Percentiles rank a stretch among this genome's conserved stretches.
Evolutionary conservation across 2,797 vertebrate species (phyloP).

Genomic region (Manis crassicaudata): DNA sequence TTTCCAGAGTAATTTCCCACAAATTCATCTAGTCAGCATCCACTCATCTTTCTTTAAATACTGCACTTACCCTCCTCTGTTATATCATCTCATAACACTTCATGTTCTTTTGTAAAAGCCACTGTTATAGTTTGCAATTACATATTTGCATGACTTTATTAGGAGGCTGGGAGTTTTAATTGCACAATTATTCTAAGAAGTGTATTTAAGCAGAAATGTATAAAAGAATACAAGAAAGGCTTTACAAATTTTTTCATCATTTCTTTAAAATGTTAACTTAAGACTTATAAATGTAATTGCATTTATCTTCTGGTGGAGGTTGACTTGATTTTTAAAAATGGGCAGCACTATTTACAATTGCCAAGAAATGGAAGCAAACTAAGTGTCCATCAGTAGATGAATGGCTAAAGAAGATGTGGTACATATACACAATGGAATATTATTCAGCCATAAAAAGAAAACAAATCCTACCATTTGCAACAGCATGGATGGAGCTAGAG

Average conservation of each 20-base stretch:
- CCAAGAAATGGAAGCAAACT: too few relatives aligned
- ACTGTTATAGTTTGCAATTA: not conserved
- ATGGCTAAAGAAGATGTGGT: too few relatives aligned
- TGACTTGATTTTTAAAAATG: too few relatives aligned
- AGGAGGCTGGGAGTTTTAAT: not conserved
- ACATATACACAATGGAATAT: too few relatives aligned
- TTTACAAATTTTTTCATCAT: not conserved
- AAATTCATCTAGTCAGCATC: not conserved
- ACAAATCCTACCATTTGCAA: too few relatives aligned
- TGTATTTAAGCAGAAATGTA: not conserved
- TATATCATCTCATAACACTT: not conserved
- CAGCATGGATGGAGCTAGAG: too few relatives aligned
- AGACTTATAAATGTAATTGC: not conserved
- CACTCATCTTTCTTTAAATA: not conserved
- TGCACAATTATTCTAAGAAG: not conserved
- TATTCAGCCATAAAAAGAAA: too few relatives aligned
- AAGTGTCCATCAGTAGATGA: too few relatives aligned
- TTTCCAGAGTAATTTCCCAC: not conserved
- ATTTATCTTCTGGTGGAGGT: not conserved
- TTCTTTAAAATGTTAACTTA: not conserved
- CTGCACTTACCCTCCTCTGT: not conserved
- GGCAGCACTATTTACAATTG: too few relatives aligned
- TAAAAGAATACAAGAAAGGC: not conserved
- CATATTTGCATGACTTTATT: not conserved
- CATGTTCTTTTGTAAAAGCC: not conserved